Evolutionary conservation across 1,140 invertebrate genomes (phyloP).

Genomic region (Epicauta chinensis): DNA sequence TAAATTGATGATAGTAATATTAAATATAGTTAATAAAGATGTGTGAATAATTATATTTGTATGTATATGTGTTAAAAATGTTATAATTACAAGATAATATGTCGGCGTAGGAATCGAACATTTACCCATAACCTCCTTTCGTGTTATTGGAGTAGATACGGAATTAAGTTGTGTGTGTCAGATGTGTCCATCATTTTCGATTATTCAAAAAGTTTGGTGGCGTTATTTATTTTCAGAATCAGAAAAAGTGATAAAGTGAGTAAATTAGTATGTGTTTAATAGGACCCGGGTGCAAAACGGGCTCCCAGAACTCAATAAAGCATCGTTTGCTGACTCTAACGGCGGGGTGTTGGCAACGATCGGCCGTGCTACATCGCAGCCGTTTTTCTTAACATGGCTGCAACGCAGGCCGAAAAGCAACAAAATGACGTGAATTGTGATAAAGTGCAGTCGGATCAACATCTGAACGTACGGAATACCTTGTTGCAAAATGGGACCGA

Average conservation of each 20-base stretch:
- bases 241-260: constrained; percentile 46
- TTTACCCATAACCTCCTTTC: constrained; percentile 62
- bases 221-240: constrained; percentile 38
- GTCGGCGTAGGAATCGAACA: constrained; percentile 48
- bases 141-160: constrained; percentile 61
- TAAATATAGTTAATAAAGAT: not conserved
- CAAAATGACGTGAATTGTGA: constrained; percentile 55
- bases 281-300: constrained; percentile 39
- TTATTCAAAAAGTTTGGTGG: constrained; percentile 44
- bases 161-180: constrained; percentile 57
- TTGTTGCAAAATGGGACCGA: constrained; percentile 54
- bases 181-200: constrained; percentile 56
- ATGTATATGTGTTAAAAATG: constrained; percentile 16
- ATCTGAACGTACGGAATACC: constrained; percentile 54
- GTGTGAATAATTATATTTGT: constrained; percentile 3
- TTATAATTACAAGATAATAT: constrained; percentile 31
- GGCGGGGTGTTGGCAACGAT: constrained; percentile 48
- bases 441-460: constrained; percentile 53
- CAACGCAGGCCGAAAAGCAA: constrained; percentile 57
- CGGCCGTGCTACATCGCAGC: constrained; percentile 40
- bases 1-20: not conserved
- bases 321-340: constrained; percentile 46
- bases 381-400: constrained; percentile 56
- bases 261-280: constrained; percentile 47
- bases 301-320: constrained; percentile 38